phyloP scores from a whole-genome alignment of 2,888 invertebrate species.

The Amblyteles armatorius region DNA sequence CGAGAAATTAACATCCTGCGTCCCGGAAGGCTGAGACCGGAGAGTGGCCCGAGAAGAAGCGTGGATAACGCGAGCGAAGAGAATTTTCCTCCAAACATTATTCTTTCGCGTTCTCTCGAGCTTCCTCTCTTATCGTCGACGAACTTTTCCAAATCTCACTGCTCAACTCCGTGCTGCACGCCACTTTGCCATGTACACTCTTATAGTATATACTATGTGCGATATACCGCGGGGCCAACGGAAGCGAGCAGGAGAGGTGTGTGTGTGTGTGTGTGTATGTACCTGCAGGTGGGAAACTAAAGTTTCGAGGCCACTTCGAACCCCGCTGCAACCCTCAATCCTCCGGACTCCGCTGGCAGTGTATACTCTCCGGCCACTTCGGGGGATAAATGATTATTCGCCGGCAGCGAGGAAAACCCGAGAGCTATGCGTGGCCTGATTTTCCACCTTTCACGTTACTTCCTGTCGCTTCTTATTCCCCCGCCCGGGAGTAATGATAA shows the following conservation, averaged over 20 bases:
- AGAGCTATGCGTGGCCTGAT: slow-evolving; percentile 60
- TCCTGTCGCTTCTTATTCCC: slow-evolving; percentile 34
- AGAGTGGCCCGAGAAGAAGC: background rate
- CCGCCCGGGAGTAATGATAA: slow-evolving; percentile 9
- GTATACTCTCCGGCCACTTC: slow-evolving; percentile 52
- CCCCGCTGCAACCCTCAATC: slow-evolving; percentile 40
- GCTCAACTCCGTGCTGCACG: slow-evolving; percentile 23
- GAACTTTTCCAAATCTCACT: slow-evolving; percentile 33
- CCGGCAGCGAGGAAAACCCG: slow-evolving; percentile 55
- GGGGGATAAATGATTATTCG: slow-evolving; percentile 68
- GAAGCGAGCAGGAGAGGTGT: slow-evolving; percentile 8
- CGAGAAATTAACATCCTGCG: slow-evolving; percentile 38
- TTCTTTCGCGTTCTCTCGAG: slow-evolving; percentile 29
- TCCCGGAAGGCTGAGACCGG: background rate
- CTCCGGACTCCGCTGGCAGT: slow-evolving; percentile 11
- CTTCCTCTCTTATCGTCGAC: slow-evolving; percentile 30
- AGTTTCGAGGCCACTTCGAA: slow-evolving; percentile 56
- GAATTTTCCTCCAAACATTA: slow-evolving; percentile 50
- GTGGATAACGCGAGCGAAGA: background rate
- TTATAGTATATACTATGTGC: slow-evolving; percentile 9
- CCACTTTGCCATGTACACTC: slow-evolving; percentile 15
- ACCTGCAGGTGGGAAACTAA: slow-evolving; percentile 43
- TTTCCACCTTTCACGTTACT: slow-evolving; percentile 51
- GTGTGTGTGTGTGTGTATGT: slow-evolving; percentile 10
- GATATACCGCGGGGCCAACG: background rate